Evolutionary conservation across 2,888 invertebrate genomes (phyloP).

Genomic region (Polyommatus icarus): DNA sequence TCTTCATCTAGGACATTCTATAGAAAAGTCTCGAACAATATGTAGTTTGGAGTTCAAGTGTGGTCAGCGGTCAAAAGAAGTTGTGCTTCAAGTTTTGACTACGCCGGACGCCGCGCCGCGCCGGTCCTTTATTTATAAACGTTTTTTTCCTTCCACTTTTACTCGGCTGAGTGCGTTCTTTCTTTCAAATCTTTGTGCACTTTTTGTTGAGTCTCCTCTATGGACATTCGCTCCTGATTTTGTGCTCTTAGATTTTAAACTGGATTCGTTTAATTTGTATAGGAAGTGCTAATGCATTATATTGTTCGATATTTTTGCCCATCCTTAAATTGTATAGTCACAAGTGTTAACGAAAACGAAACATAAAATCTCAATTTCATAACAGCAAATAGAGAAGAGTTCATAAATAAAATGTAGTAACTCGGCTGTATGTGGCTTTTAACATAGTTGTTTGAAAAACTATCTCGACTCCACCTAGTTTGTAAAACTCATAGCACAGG

Average conservation of each 20-base stretch:
- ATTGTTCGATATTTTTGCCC: neutral
- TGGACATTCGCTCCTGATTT: constrained; percentile 63
- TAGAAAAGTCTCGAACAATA: constrained; percentile 35
- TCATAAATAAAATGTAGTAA: neutral
- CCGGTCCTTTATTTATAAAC: constrained; percentile 63
- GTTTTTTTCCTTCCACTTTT: constrained; percentile 60
- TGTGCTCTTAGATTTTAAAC: constrained; percentile 39
- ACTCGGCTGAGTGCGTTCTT: constrained; percentile 64
- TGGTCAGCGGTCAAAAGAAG: constrained; percentile 63
- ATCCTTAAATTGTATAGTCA: neutral
- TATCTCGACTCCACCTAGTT: neutral
- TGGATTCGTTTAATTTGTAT: neutral
- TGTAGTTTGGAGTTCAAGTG: constrained; percentile 45
- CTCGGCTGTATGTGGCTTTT: neutral
- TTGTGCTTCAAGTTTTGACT: constrained; percentile 56
- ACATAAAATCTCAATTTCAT: neutral
- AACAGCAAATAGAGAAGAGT: neutral
- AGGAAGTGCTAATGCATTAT: neutral
- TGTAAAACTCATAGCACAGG: neutral
- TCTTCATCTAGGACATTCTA: constrained; percentile 35
- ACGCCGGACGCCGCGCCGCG: constrained; percentile 60
- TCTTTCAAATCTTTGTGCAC: constrained; percentile 54
- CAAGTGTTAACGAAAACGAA: neutral
- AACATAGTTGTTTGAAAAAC: neutral
- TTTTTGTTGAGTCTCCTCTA: constrained; percentile 63